Percentiles rank a stretch among this genome's conserved stretches.
phyloP scores from a whole-genome alignment of 2,888 invertebrate genomes.

The Parasteatoda lunata region DNA sequence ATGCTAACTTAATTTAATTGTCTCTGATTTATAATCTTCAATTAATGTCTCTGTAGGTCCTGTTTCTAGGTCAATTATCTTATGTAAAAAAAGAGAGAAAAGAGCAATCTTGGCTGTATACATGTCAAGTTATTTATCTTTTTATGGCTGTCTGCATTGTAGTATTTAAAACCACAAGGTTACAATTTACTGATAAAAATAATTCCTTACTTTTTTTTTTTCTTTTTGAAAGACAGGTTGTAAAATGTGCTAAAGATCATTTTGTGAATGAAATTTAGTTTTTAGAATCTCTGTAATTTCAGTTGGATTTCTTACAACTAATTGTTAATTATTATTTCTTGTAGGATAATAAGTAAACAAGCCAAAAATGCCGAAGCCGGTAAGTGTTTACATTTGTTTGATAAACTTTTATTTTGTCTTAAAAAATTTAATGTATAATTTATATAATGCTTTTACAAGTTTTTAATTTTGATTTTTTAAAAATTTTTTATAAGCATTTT shows the following conservation, averaged over 20 bases:
- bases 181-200: conserved; percentile 9
- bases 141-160: conserved; percentile 40
- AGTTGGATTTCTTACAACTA: too few species aligned
- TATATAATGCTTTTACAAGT: too few species aligned
- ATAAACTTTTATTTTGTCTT: not conserved
- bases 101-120: too few species aligned
- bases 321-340: not conserved
- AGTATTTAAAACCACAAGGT: conserved; percentile 24
- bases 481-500: too few species aligned
- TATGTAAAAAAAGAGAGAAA: too few species aligned
- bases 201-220: conserved; percentile 5
- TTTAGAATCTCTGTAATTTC: not conserved
- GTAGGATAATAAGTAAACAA: conserved; percentile 21
- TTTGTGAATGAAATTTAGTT: conserved; percentile 45
- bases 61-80: too few species aligned
- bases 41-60: too few species aligned
- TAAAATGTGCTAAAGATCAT: conserved; percentile 40
- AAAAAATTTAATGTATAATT: not conserved
- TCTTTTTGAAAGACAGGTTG: conserved; percentile 30
- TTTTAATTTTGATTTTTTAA: too few species aligned
- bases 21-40: too few species aligned
- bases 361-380: conserved; percentile 70
- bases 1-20: too few species aligned
- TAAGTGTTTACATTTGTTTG: conserved; percentile 18
- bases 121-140: too few species aligned